Percentiles rank a stretch among this genome's conserved stretches.
Conservation (phyloP, 2,888 invertebrate species). For the Scaptomyza caliginosa region DNA sequence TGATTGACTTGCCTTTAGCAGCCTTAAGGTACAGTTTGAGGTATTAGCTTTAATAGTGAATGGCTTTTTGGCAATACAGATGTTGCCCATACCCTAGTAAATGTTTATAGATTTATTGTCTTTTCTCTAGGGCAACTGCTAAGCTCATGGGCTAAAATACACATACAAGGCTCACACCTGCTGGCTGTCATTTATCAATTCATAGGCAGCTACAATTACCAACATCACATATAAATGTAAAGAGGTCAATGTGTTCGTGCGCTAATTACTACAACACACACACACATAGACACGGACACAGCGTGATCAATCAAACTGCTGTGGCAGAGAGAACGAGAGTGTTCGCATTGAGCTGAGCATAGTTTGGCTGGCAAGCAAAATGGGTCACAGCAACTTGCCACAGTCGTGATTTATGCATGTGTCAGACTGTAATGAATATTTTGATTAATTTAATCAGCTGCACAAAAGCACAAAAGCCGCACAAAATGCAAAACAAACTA, state of each 20-base stretch:
- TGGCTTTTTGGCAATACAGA: not conserved
- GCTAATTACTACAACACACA: slow-evolving; percentile 54
- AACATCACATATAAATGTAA: slow-evolving; percentile 27
- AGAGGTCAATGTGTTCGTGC: slow-evolving; percentile 51
- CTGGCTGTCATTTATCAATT: slow-evolving; percentile 53
- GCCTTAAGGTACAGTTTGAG: slow-evolving; percentile 2
- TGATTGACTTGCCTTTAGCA: slow-evolving; percentile 22
- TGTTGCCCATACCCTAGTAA: not conserved
- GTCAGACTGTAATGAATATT: slow-evolving; percentile 54
- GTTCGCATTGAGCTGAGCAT: slow-evolving; percentile 8
- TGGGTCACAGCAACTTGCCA: slow-evolving; percentile 40
- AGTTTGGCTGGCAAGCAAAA: slow-evolving; percentile 18
- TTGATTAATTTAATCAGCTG: slow-evolving; percentile 48
- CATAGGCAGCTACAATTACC: slow-evolving; percentile 49
- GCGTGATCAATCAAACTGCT: slow-evolving; percentile 55
- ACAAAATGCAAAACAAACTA: slow-evolving; percentile 14
- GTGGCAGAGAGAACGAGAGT: slow-evolving; percentile 7
- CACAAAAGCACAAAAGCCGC: slow-evolving; percentile 1
- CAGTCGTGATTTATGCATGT: slow-evolving; percentile 54
- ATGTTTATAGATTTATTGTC: no score
- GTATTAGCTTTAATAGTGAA: not conserved
- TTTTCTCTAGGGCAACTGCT: not conserved
- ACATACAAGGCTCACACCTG: slow-evolving; percentile 1
- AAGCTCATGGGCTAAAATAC: not conserved
- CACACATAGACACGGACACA: not conserved